phyloP scores from a whole-genome alignment of 2,888 invertebrate genomes.

The Lobophora halterata region DNA sequence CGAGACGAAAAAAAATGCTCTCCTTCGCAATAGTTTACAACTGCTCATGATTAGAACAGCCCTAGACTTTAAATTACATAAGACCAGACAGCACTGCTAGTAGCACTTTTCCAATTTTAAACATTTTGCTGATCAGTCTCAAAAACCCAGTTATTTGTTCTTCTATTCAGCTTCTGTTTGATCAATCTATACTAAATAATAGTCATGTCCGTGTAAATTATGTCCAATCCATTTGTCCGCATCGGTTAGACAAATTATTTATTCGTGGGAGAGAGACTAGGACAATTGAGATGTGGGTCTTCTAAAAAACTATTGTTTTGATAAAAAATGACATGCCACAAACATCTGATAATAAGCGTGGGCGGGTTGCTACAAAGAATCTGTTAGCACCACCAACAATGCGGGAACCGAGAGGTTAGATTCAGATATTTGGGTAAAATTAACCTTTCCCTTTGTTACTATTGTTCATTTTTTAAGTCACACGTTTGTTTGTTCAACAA shows the following conservation, averaged over 20 bases:
- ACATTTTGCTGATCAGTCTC: too few species aligned
- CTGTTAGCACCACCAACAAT: conserved; percentile 77
- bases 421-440: conserved; percentile 79
- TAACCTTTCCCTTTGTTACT: conserved; percentile 68
- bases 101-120: too few species aligned
- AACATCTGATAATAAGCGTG: conserved; percentile 77
- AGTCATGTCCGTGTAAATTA: conserved; percentile 60
- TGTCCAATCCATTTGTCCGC: conserved; percentile 52
- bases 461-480: conserved; percentile 56
- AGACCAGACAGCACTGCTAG: too few species aligned
- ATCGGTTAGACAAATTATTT: conserved; percentile 49
- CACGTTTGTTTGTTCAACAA: conserved; percentile 62
- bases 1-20: too few species aligned
- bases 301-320: conserved; percentile 74
- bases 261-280: conserved; percentile 52
- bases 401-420: conserved; percentile 56
- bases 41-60: too few species aligned
- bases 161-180: conserved; percentile 4
- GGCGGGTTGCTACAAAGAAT: conserved; percentile 72
- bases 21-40: too few species aligned
- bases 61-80: too few species aligned
- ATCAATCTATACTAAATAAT: conserved; percentile 34
- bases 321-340: conserved; percentile 78
- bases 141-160: too few species aligned
- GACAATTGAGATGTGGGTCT: conserved; percentile 32